Conservation (phyloP, 2,113 vertebrate species). For the Mola mola region DNA sequence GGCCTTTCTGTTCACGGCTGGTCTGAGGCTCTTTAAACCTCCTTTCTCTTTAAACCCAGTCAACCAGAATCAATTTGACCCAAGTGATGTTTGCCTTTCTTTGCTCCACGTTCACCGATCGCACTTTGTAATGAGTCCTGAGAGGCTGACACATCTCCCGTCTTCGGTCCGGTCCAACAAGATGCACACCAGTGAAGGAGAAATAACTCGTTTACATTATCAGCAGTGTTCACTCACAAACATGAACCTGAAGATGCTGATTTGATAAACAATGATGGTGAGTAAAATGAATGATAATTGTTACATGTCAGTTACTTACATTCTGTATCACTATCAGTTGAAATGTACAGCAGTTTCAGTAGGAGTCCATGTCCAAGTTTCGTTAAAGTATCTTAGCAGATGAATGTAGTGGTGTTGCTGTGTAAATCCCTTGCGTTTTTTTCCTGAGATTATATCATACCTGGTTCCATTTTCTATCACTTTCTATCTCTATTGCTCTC, state of each 20-base stretch:
- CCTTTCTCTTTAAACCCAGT: slow-evolving; percentile 69
- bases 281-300: slow-evolving; percentile 15
- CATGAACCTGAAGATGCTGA: slow-evolving; percentile 1
- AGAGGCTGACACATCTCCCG: slow-evolving; percentile 35
- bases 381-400: neutral
- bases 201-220: slow-evolving; percentile 6
- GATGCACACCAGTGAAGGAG: slow-evolving; percentile 28
- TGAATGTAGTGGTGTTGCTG: neutral
- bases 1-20: neutral
- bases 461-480: too few relatives aligned
- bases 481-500: too few relatives aligned
- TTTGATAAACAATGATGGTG: slow-evolving; percentile 49
- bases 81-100: slow-evolving; percentile 66
- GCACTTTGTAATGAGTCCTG: slow-evolving; percentile 40
- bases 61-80: slow-evolving; percentile 68
- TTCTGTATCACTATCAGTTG: too few relatives aligned
- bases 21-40: too few relatives aligned
- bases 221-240: slow-evolving; percentile 11
- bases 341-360: neutral
- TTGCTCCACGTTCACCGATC: slow-evolving; percentile 37
- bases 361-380: too few relatives aligned
- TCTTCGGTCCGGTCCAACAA: slow-evolving; percentile 21
- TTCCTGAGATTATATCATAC: neutral
- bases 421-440: neutral
- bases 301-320: neutral